Percentiles rank a stretch among this genome's conserved stretches.
phyloP scores from a whole-genome alignment of 2,797 vertebrate species.

The Pachyuromys duprasi region DNA sequence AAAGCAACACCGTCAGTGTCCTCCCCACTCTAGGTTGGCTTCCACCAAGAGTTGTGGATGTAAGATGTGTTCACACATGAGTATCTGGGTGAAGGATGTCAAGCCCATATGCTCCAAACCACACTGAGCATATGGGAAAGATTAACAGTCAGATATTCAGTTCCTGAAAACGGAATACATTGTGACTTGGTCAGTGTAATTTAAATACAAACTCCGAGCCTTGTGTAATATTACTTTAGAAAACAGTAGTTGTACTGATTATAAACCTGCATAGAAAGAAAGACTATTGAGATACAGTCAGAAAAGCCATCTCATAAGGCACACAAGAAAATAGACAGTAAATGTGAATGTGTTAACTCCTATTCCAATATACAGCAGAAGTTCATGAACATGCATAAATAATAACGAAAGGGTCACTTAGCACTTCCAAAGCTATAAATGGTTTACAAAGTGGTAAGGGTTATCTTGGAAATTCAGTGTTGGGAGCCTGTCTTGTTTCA shows the following conservation, averaged over 20 bases:
- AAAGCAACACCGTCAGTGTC: constrained; percentile 74
- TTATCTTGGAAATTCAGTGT: constrained; percentile 29
- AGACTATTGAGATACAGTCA: constrained; percentile 91
- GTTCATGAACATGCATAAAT: constrained; percentile 89
- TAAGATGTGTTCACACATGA: constrained; percentile 28
- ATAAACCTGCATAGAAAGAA: constrained; percentile 92
- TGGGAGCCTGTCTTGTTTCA: constrained; percentile 64
- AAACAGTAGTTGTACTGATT: constrained; percentile 88
- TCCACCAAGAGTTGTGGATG: constrained; percentile 43
- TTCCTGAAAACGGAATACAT: constrained; percentile 80
- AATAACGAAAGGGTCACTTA: constrained; percentile 77
- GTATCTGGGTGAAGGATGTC: constrained; percentile 58
- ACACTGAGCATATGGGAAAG: constrained; percentile 77
- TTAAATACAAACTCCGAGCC: constrained; percentile 88
- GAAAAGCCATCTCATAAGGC: constrained; percentile 91
- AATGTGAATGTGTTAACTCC: constrained; percentile 92
- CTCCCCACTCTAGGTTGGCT: constrained; percentile 77
- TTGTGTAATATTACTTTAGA: constrained; percentile 84
- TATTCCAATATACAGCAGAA: constrained; percentile 89
- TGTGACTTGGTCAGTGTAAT: constrained; percentile 83
- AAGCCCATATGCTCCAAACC: constrained; percentile 61
- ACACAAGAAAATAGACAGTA: constrained; percentile 93
- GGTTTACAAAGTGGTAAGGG: constrained; percentile 83
- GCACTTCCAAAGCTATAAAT: constrained; percentile 81
- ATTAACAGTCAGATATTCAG: constrained; percentile 88